Evolutionary conservation across 1,140 invertebrate genomes (phyloP).

Genomic region (Drosophila suzukii): DNA sequence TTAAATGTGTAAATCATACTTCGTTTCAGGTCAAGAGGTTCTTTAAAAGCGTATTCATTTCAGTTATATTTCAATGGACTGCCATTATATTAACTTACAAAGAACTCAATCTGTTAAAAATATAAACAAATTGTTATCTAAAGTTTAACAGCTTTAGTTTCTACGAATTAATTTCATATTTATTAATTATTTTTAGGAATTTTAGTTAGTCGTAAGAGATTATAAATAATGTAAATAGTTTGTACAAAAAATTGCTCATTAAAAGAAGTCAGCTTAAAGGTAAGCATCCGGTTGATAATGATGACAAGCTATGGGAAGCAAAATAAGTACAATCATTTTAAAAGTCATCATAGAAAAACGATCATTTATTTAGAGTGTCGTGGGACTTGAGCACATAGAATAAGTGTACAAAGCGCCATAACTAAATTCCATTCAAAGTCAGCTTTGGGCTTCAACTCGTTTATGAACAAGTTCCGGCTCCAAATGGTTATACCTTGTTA

Average conservation of each 20-base stretch:
- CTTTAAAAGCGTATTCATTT: too few relatives aligned
- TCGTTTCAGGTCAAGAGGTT: not conserved
- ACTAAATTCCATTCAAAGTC: constrained; percentile 12
- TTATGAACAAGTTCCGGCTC: constrained; percentile 14
- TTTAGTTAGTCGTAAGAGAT: too few relatives aligned
- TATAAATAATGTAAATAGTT: too few relatives aligned
- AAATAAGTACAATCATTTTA: not conserved
- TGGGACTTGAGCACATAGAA: not conserved
- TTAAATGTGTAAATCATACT: not conserved
- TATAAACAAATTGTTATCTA: too few relatives aligned
- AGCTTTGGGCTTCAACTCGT: not conserved
- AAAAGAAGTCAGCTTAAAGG: too few relatives aligned
- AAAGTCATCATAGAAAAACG: not conserved
- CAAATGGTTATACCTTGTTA: constrained; percentile 3
- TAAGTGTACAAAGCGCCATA: constrained; percentile 1
- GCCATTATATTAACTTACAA: too few relatives aligned
- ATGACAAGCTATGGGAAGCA: constrained; percentile 10
- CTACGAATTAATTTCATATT: too few relatives aligned
- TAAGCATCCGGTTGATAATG: not conserved
- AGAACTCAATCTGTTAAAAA: too few relatives aligned
- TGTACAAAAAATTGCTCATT: too few relatives aligned
- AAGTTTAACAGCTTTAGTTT: too few relatives aligned
- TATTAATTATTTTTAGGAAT: too few relatives aligned
- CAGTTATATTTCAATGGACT: too few relatives aligned
- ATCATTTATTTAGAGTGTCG: not conserved